Conservation (phyloP, 2,888 invertebrate species). For the Hydraecia micacea region DNA sequence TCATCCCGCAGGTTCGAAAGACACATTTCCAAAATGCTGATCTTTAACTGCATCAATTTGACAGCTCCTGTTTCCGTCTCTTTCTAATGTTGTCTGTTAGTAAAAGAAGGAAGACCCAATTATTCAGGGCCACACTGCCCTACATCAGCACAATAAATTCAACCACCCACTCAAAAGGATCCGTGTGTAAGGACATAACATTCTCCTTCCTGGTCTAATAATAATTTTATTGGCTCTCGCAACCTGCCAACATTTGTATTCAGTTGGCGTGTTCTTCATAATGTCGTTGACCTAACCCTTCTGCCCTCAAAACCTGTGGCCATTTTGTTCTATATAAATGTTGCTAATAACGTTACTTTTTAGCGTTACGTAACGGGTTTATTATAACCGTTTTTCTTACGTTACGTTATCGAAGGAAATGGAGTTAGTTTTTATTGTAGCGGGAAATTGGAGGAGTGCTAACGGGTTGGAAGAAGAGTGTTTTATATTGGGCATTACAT, state of each 20-base stretch:
- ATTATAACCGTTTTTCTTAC: slow-evolving; percentile 42
- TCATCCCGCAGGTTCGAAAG: neutral
- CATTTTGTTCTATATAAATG: slow-evolving; percentile 51
- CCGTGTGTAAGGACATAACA: slow-evolving; percentile 17
- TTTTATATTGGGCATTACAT: slow-evolving; percentile 45
- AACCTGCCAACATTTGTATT: slow-evolving; percentile 56
- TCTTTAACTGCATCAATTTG: neutral
- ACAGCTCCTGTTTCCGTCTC: neutral
- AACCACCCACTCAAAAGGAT: slow-evolving; percentile 32
- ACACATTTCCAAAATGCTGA: neutral
- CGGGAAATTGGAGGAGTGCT: slow-evolving; percentile 41
- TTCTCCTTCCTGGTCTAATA: slow-evolving; percentile 38
- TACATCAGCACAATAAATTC: slow-evolving; percentile 45
- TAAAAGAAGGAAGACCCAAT: neutral
- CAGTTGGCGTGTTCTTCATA: slow-evolving; percentile 45
- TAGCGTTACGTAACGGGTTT: slow-evolving; percentile 37
- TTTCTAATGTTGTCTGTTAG: slow-evolving; percentile 1
- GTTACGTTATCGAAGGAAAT: slow-evolving; percentile 24
- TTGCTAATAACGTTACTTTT: slow-evolving; percentile 50
- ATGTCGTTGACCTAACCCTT: slow-evolving; percentile 44
- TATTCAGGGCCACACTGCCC: slow-evolving; percentile 1
- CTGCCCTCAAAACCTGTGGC: slow-evolving; percentile 25
- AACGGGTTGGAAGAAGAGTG: slow-evolving; percentile 41
- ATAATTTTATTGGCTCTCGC: slow-evolving; percentile 52
- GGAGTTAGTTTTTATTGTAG: slow-evolving; percentile 54